phyloP scores from a whole-genome alignment of 2,113 vertebrate species.

The Eira barbara region DNA sequence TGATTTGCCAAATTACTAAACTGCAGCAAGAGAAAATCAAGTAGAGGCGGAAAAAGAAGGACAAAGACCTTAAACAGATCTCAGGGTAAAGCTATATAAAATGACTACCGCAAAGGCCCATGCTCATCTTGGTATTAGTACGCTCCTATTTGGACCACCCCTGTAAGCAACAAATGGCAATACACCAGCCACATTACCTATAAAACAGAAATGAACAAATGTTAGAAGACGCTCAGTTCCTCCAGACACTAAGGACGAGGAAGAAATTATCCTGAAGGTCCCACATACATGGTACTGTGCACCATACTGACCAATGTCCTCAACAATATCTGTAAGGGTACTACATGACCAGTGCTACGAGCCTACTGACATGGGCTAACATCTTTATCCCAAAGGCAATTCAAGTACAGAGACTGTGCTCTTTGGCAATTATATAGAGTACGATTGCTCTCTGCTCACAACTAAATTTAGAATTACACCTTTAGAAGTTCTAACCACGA shows the following conservation, averaged over 20 bases:
- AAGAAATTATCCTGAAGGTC: background rate
- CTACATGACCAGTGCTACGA: background rate
- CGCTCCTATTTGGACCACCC: background rate
- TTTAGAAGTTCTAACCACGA: background rate
- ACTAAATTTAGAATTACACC: background rate
- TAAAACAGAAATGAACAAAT: background rate
- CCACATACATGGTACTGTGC: background rate
- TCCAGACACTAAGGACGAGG: background rate
- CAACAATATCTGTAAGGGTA: background rate
- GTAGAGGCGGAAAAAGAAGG: background rate
- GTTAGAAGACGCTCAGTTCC: background rate
- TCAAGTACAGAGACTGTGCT: background rate
- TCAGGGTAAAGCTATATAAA: background rate
- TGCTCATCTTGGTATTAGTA: background rate
- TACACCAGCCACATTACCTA: background rate
- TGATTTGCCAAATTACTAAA: background rate
- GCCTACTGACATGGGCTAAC: background rate
- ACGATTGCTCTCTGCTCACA: background rate
- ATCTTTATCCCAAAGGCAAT: background rate
- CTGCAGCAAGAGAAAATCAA: background rate
- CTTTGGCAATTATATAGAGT: background rate
- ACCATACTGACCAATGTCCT: background rate
- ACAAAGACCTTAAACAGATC: background rate
- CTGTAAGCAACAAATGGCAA: background rate
- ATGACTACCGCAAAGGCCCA: background rate